Evolutionary conservation across 2,113 vertebrate genomes (phyloP), one percentile per base, ranked within the genome.

Genomic region (Corythornis cristatus): DNA sequence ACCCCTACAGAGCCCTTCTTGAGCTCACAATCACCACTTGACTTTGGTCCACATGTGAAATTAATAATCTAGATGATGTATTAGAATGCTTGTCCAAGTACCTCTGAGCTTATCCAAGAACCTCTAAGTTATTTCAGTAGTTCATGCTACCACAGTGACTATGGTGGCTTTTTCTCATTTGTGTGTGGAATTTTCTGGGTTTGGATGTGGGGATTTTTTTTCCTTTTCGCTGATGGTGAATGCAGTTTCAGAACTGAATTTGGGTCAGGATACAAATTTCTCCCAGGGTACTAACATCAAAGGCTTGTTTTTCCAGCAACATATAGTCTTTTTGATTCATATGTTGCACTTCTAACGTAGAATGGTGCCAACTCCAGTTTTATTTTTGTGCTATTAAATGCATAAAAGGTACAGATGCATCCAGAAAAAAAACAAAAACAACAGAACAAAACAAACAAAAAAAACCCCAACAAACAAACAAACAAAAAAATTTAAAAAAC

Each of bases 281-380:
- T 40, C 12, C 7, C 9, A 9, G 3, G 4, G 4, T 53, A 26
- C 9, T 70, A 26, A 35, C 3, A 23, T 57, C 1, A 2, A 73
- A 65, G 29, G 9, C 3, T 73, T 86, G 18, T n/a, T 72, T 68
- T 76, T 51, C 45, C 42, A 66, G 11, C 6, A 76, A 82, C 54
- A 21, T 1, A 4, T 31, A 42, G 5, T 60, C 15, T 57, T 66
- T 58, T 58, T 53, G 18, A n/a, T 56, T 14, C n/a, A 84, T 21
- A 48, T 43, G 22, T 48, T 11, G 8, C 16, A 12, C 12, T 75
- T 66, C 37, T 12, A 19, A 5, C 28, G 8, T 12, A 23, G 61
- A 70, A 50, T 9, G 22, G 31, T 58, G 20, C 4, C 48, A 67
- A 21, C n/a, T 74, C 68, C 53, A 50, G 23, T 64, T 78, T 93